phyloP scores from a whole-genome alignment of 2,888 invertebrate species.

The Hirtodrosophila histrioides region DNA sequence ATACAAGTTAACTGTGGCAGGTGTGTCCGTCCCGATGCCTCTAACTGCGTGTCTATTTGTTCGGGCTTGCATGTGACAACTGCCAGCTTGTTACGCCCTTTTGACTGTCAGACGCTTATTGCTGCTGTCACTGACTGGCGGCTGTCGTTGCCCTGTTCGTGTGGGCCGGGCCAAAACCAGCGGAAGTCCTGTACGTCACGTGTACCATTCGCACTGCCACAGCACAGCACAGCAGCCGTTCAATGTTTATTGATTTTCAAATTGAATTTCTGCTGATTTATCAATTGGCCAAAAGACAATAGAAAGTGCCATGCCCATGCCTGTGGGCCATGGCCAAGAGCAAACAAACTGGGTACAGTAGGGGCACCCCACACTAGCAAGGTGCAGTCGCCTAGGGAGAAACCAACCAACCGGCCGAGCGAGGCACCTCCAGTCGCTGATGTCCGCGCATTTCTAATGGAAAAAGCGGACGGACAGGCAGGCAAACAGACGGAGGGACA shows the following conservation, averaged over 20 bases:
- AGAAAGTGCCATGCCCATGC: constrained; percentile 65
- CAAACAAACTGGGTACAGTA: constrained; percentile 55
- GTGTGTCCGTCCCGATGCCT: constrained; percentile 50
- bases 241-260: constrained; percentile 51
- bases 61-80: constrained; percentile 45
- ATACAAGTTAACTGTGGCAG: constrained; percentile 61
- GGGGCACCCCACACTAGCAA: constrained; percentile 36
- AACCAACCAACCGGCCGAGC: constrained; percentile 27
- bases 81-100: constrained; percentile 71
- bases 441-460: constrained; percentile 78
- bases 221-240: constrained; percentile 1
- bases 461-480: constrained; percentile 8
- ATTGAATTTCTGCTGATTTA: constrained; percentile 71
- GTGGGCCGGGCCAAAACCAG: constrained; percentile 25
- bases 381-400: constrained; percentile 60
- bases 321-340: constrained; percentile 38
- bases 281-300: constrained; percentile 61
- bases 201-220: constrained; percentile 5
- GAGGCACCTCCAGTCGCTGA: constrained; percentile 51
- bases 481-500: constrained; percentile 1
- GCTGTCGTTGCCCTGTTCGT: constrained; percentile 17
- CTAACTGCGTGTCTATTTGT: constrained; percentile 28
- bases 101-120: constrained; percentile 60
- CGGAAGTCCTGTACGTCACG: constrained; percentile 45
- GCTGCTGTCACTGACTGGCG: constrained; percentile 49